These are phyloP conservation scores for Amphiura filiformis DNA, from an alignment of 35 echinoderm and acorn worm genomes.

Conservation along the genomic window DNA sequence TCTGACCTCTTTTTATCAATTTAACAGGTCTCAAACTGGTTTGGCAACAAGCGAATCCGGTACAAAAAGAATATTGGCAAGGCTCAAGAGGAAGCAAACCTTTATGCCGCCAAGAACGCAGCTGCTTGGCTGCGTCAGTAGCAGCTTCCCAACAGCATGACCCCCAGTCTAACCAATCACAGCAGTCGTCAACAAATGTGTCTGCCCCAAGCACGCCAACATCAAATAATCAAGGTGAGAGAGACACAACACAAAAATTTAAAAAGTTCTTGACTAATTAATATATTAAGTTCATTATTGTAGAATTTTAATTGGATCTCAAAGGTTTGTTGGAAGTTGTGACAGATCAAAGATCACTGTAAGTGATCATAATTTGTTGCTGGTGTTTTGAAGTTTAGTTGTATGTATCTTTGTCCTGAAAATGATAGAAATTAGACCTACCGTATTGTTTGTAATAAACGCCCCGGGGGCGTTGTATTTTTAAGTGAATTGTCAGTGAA, in stretches of 20 bases:
- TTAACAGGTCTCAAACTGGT: conserved; percentile 97
- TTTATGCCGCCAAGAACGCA: conserved; percentile 99
- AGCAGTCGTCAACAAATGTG: conserved; percentile 17
- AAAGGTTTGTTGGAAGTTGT: too few species aligned
- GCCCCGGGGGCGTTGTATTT: too few species aligned
- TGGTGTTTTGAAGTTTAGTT: too few species aligned
- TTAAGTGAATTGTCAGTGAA: too few species aligned
- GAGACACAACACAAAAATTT: not conserved
- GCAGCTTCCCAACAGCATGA: conserved; percentile 41
- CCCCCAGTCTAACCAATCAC: conserved; percentile 20
- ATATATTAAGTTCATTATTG: not conserved
- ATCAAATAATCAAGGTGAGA: conserved; percentile 31
- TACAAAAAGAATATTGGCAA: conserved; percentile 99
- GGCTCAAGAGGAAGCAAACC: conserved; percentile 97
- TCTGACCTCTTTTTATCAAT: not conserved
- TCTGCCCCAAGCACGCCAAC: conserved; percentile 28
- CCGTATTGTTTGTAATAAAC: too few species aligned
- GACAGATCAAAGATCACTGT: too few species aligned
- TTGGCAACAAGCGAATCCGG: conserved; percentile 98
- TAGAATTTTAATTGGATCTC: too few species aligned
- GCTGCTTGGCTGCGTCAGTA: conserved; percentile 83
- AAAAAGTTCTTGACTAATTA: too few species aligned
- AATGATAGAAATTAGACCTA: too few species aligned
- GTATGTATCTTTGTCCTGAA: too few species aligned
- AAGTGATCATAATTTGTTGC: too few species aligned